Evolutionary conservation across 1,140 invertebrate species (phyloP).

Genomic region (Euwallacea similis): DNA sequence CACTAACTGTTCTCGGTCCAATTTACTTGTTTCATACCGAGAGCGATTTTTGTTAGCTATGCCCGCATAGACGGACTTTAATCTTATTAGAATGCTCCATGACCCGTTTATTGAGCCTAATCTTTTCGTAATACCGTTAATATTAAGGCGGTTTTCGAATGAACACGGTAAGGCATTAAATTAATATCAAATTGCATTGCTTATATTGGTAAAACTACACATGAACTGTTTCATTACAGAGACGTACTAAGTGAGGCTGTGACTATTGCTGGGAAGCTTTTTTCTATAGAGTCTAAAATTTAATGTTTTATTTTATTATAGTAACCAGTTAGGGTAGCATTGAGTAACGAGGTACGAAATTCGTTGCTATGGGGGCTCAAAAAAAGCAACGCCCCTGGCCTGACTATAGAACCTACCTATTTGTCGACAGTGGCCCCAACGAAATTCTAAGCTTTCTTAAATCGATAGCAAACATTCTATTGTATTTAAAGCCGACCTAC

Average conservation of each 20-base stretch:
- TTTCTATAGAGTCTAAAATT: background rate
- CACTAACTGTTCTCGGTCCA: background rate
- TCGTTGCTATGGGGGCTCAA: constrained; percentile 2
- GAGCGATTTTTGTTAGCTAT: background rate
- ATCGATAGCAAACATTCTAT: constrained; percentile 31
- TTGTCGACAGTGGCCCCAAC: constrained; percentile 24
- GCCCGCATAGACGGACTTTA: background rate
- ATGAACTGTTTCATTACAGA: background rate
- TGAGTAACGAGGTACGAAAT: background rate
- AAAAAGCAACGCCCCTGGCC: constrained; percentile 13
- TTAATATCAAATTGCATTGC: constrained; percentile 19
- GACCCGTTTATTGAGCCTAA: constrained; percentile 6
- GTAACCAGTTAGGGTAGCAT: background rate
- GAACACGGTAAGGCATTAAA: constrained; percentile 20
- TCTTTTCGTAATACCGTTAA: constrained; percentile 18
- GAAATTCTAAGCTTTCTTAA: constrained; percentile 28
- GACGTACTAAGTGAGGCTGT: background rate
- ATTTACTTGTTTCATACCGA: background rate
- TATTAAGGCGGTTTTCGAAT: constrained; percentile 19
- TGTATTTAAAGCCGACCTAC: constrained; percentile 31
- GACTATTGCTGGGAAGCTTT: background rate
- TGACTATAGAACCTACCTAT: constrained; percentile 12
- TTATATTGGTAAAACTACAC: constrained; percentile 14
- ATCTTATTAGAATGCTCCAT: constrained; percentile 9
- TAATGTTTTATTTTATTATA: too few species aligned